phyloP scores from a whole-genome alignment of 2,888 invertebrate genomes.

The Heteropelma amictum region DNA sequence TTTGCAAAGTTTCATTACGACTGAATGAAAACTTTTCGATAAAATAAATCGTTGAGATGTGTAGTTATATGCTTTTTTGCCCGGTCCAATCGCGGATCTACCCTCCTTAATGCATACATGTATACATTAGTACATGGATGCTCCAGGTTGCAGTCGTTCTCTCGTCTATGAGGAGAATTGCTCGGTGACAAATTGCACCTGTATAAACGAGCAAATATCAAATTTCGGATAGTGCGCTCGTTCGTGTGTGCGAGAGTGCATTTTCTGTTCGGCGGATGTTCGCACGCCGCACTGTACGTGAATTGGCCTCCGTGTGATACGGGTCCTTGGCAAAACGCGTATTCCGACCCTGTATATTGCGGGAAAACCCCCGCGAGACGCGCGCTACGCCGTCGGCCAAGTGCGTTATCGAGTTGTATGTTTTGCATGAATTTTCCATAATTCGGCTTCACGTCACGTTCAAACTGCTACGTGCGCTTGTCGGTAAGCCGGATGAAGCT shows the following conservation, averaged over 20 bases:
- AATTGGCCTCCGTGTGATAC: not conserved
- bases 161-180: conserved; percentile 56
- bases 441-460: conserved; percentile 64
- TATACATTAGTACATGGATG: too few relatives aligned
- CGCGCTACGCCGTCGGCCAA: conserved; percentile 37
- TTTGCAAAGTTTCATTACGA: too few relatives aligned
- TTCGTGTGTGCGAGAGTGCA: not conserved
- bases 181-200: conserved; percentile 60
- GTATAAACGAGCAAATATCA: conserved; percentile 58
- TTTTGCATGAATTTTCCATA: conserved; percentile 63
- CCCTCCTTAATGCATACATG: too few relatives aligned
- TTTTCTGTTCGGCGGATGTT: too few relatives aligned
- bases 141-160: too few relatives aligned
- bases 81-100: too few relatives aligned
- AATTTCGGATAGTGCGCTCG: conserved; percentile 48
- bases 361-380: conserved; percentile 1
- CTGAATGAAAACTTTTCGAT: too few relatives aligned
- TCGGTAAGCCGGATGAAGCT: conserved; percentile 7
- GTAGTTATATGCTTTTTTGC: too few relatives aligned
- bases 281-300: not conserved
- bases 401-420: conserved; percentile 62
- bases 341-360: too few relatives aligned
- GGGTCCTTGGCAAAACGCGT: too few relatives aligned
- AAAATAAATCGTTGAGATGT: too few relatives aligned
- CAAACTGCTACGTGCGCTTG: conserved; percentile 56